Conservation (phyloP, 2,113 vertebrate genomes). For the Struthidea cinerea region DNA sequence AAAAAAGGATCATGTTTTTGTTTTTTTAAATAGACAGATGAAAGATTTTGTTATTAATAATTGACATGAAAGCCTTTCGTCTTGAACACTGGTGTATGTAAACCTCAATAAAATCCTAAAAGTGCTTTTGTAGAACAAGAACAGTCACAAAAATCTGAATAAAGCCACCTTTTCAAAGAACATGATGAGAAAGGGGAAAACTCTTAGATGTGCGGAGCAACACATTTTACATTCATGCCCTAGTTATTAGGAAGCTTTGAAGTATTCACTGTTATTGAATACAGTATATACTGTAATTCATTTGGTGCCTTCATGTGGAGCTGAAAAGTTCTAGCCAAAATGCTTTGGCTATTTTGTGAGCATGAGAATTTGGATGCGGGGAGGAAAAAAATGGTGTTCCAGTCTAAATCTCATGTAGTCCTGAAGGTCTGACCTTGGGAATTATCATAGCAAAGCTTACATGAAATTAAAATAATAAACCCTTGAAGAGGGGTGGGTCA, state of each 20-base stretch:
- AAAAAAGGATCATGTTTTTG: conserved; percentile 62
- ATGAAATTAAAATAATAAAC: not conserved
- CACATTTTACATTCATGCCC: conserved; percentile 64
- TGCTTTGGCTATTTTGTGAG: not conserved
- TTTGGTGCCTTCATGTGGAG: conserved; percentile 43
- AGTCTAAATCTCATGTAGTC: not conserved
- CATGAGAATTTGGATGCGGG: not conserved
- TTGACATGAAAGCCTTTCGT: conserved; percentile 67
- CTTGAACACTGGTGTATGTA: conserved; percentile 64
- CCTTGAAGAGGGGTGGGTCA: not conserved
- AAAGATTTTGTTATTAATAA: conserved; percentile 71
- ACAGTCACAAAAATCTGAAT: conserved; percentile 66
- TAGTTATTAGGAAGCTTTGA: conserved; percentile 66
- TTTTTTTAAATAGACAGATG: conserved; percentile 65
- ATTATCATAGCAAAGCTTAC: not conserved
- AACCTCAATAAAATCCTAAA: conserved; percentile 68
- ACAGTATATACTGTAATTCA: conserved; percentile 50
- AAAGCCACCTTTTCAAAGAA: conserved; percentile 65
- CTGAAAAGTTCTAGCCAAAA: conserved; percentile 32
- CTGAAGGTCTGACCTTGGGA: not conserved
- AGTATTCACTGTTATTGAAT: conserved; percentile 56
- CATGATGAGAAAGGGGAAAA: conserved; percentile 59
- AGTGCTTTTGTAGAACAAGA: conserved; percentile 70
- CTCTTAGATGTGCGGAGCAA: conserved; percentile 65
- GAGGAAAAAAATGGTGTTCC: not conserved